Conservation (phyloP, 2,113 vertebrate species). For the Rhabdomys dilectus region DNA sequence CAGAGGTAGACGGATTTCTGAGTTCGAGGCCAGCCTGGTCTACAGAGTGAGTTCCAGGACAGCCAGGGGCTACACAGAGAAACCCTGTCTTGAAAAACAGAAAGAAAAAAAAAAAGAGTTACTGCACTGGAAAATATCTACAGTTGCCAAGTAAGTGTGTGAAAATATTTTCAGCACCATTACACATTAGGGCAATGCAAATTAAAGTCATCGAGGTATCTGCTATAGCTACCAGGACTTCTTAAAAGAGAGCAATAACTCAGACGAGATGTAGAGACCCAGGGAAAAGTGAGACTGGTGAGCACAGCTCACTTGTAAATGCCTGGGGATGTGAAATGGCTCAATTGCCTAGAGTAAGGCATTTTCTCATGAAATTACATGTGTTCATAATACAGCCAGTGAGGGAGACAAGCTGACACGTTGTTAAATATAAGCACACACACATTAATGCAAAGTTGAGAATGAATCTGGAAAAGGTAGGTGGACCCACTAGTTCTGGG, state of each 20-base stretch:
- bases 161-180: conserved; percentile 23
- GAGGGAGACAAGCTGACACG: background rate
- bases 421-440: background rate
- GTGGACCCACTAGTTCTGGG: background rate
- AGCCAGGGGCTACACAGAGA: too few relatives aligned
- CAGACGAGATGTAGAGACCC: background rate
- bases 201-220: background rate
- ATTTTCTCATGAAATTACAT: conserved; percentile 9
- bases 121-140: background rate
- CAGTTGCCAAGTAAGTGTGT: background rate
- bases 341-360: background rate
- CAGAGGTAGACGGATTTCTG: too few relatives aligned
- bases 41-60: too few relatives aligned
- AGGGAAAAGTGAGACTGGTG: background rate
- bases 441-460: background rate
- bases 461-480: background rate
- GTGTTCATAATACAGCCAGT: background rate
- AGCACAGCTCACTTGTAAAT: background rate
- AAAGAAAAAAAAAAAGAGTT: too few relatives aligned
- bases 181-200: background rate
- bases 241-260: conserved; percentile 15
- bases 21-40: too few relatives aligned
- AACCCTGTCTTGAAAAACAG: too few relatives aligned
- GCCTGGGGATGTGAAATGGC: background rate
- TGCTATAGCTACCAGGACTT: background rate